Evolutionary conservation across 2,113 vertebrate genomes (phyloP).

Genomic region (Calidris pugnax): DNA sequence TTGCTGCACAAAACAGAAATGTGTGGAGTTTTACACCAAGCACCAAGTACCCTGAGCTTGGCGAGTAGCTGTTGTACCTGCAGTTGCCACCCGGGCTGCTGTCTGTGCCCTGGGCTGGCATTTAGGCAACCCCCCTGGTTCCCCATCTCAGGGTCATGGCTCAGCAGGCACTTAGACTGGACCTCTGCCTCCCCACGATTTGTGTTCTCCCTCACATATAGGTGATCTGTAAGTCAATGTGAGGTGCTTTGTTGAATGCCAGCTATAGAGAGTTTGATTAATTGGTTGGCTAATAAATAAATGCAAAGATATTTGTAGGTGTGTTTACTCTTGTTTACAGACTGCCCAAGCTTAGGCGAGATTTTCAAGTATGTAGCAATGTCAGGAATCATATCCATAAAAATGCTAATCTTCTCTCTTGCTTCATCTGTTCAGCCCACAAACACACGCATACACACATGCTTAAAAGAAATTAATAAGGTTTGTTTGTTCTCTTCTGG

Average conservation of each 20-base stretch:
- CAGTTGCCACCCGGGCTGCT: neutral
- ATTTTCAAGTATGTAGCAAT: conserved; percentile 28
- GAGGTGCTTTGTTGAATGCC: neutral
- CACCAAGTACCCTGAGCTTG: rapidly evolving
- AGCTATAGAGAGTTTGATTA: neutral
- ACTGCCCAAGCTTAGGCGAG: conserved; percentile 33
- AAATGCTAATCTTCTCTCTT: conserved; percentile 34
- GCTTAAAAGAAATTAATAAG: neutral
- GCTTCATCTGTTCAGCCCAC: conserved; percentile 31
- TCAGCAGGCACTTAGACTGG: neutral
- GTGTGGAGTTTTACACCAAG: neutral
- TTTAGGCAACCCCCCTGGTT: neutral
- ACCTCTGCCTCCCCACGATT: neutral
- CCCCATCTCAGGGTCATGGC: rapidly evolving
- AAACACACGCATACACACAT: neutral
- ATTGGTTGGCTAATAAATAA: neutral
- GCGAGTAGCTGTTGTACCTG: neutral
- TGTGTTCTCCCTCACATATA: neutral
- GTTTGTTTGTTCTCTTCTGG: conserved; percentile 4
- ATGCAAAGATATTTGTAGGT: neutral
- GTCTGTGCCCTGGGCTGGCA: neutral
- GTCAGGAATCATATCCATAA: conserved; percentile 42
- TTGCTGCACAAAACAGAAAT: neutral
- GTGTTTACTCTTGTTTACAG: conserved; percentile 54
- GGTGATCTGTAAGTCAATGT: neutral